Conservation (phyloP, 2,113 vertebrate genomes). For the Natator depressus region DNA sequence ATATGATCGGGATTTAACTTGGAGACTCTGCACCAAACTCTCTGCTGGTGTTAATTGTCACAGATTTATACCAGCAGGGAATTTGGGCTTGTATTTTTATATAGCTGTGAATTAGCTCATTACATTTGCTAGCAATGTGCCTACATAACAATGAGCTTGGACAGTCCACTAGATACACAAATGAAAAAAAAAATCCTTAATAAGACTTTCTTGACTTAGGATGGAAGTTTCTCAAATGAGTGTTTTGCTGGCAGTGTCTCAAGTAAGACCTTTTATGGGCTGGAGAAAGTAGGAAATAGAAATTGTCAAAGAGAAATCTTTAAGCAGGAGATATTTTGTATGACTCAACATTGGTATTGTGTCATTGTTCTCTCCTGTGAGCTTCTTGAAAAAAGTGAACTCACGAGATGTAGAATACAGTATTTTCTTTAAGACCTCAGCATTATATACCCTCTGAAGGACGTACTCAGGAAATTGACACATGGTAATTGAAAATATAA, state of each 20-base stretch:
- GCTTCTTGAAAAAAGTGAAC: not conserved
- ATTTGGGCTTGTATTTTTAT: fast-evolving
- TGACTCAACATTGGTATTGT: not conserved
- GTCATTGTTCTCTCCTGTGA: not conserved
- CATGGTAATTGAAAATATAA: not conserved
- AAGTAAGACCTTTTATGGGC: not conserved
- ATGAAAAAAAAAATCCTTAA: not conserved
- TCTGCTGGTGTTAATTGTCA: not conserved
- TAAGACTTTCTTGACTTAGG: not conserved
- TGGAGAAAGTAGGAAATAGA: not conserved
- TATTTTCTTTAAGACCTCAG: not conserved
- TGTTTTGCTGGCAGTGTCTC: not conserved
- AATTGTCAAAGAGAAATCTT: not conserved
- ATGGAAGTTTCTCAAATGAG: not conserved
- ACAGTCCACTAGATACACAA: not conserved
- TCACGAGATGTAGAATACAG: not conserved
- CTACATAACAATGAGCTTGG: not conserved
- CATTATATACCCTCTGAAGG: not conserved
- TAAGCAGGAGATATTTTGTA: not conserved
- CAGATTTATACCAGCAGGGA: fast-evolving
- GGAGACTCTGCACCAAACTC: not conserved
- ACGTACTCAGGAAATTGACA: not conserved
- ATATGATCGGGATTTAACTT: not conserved
- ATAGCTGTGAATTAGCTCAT: not conserved
- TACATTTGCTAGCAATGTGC: not conserved